Evolutionary conservation across 2,797 vertebrate species (phyloP).

Genomic region (Micrastur ruficollis): DNA sequence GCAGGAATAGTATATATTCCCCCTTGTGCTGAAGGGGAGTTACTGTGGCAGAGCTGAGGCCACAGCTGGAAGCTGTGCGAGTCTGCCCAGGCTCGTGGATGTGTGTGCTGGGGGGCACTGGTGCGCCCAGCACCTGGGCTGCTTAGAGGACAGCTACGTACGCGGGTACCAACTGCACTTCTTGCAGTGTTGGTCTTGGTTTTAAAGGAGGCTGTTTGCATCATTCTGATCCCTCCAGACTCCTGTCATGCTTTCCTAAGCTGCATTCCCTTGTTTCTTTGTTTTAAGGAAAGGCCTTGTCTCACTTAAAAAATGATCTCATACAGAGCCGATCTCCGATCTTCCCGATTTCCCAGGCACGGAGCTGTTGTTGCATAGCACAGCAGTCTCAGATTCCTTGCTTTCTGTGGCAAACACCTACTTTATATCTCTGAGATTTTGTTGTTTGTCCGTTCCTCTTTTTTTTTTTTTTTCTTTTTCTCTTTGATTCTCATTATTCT

Average conservation of each 20-base stretch:
- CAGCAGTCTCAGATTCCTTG: not conserved
- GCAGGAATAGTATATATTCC: no score
- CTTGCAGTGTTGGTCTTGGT: not conserved
- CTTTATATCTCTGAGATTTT: not conserved
- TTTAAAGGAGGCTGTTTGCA: not conserved
- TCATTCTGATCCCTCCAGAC: not conserved
- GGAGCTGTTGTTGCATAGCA: not conserved
- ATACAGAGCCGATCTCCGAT: not conserved
- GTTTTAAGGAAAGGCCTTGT: not conserved
- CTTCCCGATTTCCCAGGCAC: not conserved
- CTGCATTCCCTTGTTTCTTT: not conserved
- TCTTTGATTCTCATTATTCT: slow-evolving; percentile 11
- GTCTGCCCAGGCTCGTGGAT: rapidly evolving
- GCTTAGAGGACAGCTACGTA: not conserved
- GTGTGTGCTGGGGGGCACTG: not conserved
- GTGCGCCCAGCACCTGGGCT: not conserved
- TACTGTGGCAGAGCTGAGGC: not conserved
- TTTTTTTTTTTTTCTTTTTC: not conserved
- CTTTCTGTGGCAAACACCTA: not conserved
- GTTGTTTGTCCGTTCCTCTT: not conserved
- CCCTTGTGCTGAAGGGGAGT: not conserved
- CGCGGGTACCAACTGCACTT: not conserved
- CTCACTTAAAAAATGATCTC: not conserved
- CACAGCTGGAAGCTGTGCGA: not conserved
- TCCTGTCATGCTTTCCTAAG: not conserved